phyloP scores from a whole-genome alignment of 1,140 invertebrate genomes.

The Delia radicum region DNA sequence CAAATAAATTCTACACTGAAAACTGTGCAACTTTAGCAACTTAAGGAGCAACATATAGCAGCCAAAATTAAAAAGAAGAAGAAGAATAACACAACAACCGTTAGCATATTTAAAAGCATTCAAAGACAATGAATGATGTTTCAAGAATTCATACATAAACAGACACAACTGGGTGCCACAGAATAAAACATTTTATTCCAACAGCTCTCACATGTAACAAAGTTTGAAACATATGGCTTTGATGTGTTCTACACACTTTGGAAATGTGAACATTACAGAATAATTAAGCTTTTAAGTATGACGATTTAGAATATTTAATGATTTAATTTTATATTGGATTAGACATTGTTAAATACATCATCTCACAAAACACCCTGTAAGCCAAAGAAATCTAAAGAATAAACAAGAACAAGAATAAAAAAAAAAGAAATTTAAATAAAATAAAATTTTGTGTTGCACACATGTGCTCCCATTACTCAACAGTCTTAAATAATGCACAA shows the following conservation, averaged over 20 bases:
- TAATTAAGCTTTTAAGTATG: constrained; percentile 1
- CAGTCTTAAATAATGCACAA: constrained; percentile 24
- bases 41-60: not conserved
- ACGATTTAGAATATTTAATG: not conserved
- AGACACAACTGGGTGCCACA: not conserved
- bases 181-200: not conserved
- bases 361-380: not conserved
- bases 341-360: not conserved
- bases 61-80: not conserved
- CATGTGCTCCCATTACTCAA: constrained; percentile 29
- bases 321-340: not conserved
- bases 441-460: constrained; percentile 15
- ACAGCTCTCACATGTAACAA: not conserved
- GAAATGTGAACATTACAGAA: not conserved
- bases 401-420: not conserved
- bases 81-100: not conserved
- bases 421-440: not conserved
- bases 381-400: not conserved
- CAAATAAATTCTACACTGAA: not conserved
- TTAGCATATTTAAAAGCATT: not conserved
- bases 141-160: not conserved
- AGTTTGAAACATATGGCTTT: not conserved
- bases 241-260: not conserved
- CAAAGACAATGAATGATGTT: not conserved
- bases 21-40: not conserved